A percentile compares a stretch with the other conserved stretches of the same genome.
These are phyloP conservation scores for Pseudomyrmex sp. DNA, from an alignment of 1,140 invertebrate genomes.

Conservation along the genomic window DNA sequence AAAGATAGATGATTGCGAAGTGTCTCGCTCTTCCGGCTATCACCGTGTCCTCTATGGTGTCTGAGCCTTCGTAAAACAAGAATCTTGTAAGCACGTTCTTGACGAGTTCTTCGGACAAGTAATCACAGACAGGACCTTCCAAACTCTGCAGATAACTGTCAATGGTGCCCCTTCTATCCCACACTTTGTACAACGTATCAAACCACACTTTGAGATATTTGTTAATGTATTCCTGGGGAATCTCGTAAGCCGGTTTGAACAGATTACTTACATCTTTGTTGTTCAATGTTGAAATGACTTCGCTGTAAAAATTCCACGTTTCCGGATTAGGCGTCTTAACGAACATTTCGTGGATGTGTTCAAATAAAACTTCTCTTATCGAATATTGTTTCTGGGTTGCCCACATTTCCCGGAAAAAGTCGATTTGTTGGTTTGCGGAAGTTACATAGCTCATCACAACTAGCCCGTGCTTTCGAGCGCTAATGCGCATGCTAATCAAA, in stretches of 20 bases:
- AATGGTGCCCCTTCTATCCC: neutral
- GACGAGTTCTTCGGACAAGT: slow-evolving; percentile 61
- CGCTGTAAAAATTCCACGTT: slow-evolving; percentile 69
- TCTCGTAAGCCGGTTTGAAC: no score
- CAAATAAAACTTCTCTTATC: slow-evolving; percentile 71
- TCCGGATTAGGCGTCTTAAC: slow-evolving; percentile 29
- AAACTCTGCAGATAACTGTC: slow-evolving; percentile 19
- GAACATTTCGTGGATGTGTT: slow-evolving; percentile 61
- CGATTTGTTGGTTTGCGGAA: slow-evolving; percentile 26
- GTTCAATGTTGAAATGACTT: slow-evolving; percentile 40
- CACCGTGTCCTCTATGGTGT: neutral
- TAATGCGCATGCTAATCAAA: slow-evolving; percentile 63
- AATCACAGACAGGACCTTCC: slow-evolving; percentile 6
- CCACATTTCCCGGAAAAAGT: slow-evolving; percentile 65
- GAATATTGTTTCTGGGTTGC: slow-evolving; percentile 67
- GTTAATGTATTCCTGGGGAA: slow-evolving; percentile 70
- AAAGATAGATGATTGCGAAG: slow-evolving; percentile 44
- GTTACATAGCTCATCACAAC: slow-evolving; percentile 68
- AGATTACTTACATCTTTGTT: no score
- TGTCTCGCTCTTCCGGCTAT: neutral
- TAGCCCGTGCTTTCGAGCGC: slow-evolving; percentile 76
- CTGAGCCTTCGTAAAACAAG: slow-evolving; percentile 32
- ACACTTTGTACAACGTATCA: slow-evolving; percentile 22
- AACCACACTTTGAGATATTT: slow-evolving; percentile 61
- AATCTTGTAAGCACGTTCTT: slow-evolving; percentile 52